These are phyloP conservation scores for Strigamia crassipes DNA, from an alignment of 2,888 invertebrate species.

Conservation along the genomic window DNA sequence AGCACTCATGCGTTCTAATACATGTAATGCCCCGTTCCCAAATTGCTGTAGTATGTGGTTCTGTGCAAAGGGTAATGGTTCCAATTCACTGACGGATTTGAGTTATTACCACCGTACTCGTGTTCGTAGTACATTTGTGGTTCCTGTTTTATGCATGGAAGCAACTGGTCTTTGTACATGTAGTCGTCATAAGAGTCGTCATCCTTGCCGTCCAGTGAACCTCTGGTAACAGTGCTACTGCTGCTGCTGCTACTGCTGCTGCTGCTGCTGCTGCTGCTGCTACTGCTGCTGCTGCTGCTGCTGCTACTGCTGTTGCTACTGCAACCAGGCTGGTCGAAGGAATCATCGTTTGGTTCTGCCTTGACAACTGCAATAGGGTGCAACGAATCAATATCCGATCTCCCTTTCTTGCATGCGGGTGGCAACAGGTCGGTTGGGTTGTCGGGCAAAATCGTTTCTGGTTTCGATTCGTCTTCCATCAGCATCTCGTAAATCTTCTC, in stretches of 20 bases:
- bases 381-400: background rate
- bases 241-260: background rate
- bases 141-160: conserved; percentile 44
- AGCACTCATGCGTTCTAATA: background rate
- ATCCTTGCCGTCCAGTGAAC: background rate
- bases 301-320: background rate
- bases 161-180: conserved; percentile 44
- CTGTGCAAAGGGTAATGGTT: conserved; percentile 32
- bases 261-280: background rate
- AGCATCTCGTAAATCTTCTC: conserved; percentile 47
- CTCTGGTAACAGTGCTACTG: background rate
- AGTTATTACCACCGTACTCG: background rate
- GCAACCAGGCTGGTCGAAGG: background rate
- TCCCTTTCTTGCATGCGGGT: conserved; percentile 22
- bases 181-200: conserved; percentile 22
- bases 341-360: conserved; percentile 1
- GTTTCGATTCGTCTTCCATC: conserved; percentile 43
- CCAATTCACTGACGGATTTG: conserved; percentile 4
- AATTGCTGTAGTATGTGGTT: conserved; percentile 4
- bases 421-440: background rate
- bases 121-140: conserved; percentile 38
- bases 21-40: conserved; percentile 20
- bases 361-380: background rate
- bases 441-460: conserved; percentile 45
- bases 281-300: conserved; percentile 1